phyloP scores from a whole-genome alignment of 2,888 invertebrate species.

The Chloroclysta siterata region DNA sequence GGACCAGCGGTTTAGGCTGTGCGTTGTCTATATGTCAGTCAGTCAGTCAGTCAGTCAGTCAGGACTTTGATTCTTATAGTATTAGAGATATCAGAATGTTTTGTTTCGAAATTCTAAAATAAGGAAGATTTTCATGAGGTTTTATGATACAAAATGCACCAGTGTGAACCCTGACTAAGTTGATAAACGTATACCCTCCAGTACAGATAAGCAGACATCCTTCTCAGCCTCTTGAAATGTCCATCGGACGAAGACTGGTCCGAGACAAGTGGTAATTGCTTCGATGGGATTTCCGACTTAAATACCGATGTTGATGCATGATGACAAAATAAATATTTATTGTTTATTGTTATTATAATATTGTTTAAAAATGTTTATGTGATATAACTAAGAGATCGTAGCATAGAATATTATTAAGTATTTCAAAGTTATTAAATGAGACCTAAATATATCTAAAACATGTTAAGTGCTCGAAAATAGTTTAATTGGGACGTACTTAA shows the following conservation, averaged over 20 bases:
- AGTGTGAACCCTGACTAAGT: slow-evolving; percentile 43
- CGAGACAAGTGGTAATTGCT: slow-evolving; percentile 65
- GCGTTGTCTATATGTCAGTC: no score
- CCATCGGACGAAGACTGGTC: slow-evolving; percentile 49
- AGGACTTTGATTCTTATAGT: no score
- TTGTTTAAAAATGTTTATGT: neutral
- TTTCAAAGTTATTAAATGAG: no score
- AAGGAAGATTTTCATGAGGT: no score
- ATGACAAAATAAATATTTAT: slow-evolving; percentile 30
- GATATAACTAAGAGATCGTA: neutral
- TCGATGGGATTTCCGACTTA: slow-evolving; percentile 52
- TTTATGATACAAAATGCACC: slow-evolving; percentile 1
- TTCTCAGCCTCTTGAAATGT: slow-evolving; percentile 57
- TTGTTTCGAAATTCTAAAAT: no score
- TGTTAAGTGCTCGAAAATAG: no score
- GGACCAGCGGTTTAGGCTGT: no score
- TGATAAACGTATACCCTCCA: slow-evolving; percentile 60
- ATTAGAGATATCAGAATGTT: no score
- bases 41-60: no score
- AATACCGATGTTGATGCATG: slow-evolving; percentile 31
- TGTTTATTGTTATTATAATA: neutral
- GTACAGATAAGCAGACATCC: slow-evolving; percentile 61
- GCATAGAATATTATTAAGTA: no score
- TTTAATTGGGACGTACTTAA: no score
- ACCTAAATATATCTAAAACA: no score